Percentiles rank a stretch among this genome's conserved stretches.
Evolutionary conservation across 2,113 vertebrate species (phyloP).

Genomic region (Suricata suricatta): DNA sequence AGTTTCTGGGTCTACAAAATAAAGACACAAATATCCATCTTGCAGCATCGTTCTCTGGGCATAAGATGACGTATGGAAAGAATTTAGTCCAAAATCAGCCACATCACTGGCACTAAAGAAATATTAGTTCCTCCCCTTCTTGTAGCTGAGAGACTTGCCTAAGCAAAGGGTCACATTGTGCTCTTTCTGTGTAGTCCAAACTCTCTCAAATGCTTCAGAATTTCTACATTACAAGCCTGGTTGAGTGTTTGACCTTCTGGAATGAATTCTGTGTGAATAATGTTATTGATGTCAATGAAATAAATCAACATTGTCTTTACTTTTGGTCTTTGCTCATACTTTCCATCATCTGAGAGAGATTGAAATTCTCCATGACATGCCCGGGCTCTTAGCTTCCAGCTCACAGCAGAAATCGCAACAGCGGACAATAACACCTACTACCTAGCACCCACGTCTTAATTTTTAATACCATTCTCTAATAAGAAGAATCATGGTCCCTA

Average conservation of each 20-base stretch:
- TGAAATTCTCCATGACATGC: not conserved
- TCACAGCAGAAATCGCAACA: conserved; percentile 6
- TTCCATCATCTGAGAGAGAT: not conserved
- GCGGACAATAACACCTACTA: not conserved
- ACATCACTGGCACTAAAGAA: not conserved
- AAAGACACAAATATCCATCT: not conserved
- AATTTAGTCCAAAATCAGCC: not conserved
- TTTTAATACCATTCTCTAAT: not conserved
- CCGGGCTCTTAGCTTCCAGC: not conserved
- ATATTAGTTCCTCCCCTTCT: no score
- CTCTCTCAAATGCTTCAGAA: not conserved
- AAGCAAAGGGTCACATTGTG: not conserved
- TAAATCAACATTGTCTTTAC: conserved; percentile 41
- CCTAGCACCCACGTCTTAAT: not conserved
- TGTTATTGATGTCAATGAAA: conserved; percentile 39
- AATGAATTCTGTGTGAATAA: conserved; percentile 48
- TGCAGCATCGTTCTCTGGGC: not conserved
- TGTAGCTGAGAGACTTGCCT: not conserved
- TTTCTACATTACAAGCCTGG: not conserved
- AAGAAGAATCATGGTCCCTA: not conserved
- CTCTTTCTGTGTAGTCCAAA: not conserved
- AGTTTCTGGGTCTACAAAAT: not conserved
- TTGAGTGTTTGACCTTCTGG: conserved; percentile 13
- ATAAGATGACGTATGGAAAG: not conserved
- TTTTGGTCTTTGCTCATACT: not conserved